Conservation (phyloP, 1,140 invertebrate species). For the Chironomus tepperi region DNA sequence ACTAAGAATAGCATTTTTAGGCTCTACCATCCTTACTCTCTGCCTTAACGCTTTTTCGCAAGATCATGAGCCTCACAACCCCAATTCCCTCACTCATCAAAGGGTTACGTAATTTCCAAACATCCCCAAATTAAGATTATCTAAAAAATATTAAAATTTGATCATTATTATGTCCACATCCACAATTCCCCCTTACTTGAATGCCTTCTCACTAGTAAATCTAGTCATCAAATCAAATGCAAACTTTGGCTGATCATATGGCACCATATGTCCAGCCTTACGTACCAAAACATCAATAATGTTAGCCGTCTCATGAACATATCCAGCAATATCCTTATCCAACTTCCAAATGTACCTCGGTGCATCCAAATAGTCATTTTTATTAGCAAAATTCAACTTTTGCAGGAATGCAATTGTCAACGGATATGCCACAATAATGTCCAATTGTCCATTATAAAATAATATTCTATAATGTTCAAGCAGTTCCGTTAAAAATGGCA, state of each 20-base stretch:
- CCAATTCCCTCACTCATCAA: too few species aligned
- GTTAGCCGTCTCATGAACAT: constrained; percentile 60
- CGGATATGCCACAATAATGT: constrained; percentile 76
- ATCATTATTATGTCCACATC: too few species aligned
- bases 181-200: constrained; percentile 25
- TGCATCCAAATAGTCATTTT: constrained; percentile 54
- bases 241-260: constrained; percentile 70
- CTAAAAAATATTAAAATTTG: too few species aligned
- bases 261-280: constrained; percentile 78
- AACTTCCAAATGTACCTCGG: constrained; percentile 58
- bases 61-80: too few species aligned
- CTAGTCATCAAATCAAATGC: constrained; percentile 65
- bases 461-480: constrained; percentile 57
- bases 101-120: too few species aligned
- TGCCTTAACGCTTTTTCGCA: too few species aligned
- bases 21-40: too few species aligned
- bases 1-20: too few species aligned
- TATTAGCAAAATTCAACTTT: constrained; percentile 56
- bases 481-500: constrained; percentile 62
- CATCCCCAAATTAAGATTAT: too few species aligned
- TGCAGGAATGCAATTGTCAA: constrained; percentile 63
- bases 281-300: constrained; percentile 71
- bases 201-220: constrained; percentile 57
- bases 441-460: constrained; percentile 75
- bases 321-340: constrained; percentile 63